Evolutionary conservation across 2,113 vertebrate genomes (phyloP), one percentile per base, ranked within the genome.

Genomic region (Piaya cayana): DNA sequence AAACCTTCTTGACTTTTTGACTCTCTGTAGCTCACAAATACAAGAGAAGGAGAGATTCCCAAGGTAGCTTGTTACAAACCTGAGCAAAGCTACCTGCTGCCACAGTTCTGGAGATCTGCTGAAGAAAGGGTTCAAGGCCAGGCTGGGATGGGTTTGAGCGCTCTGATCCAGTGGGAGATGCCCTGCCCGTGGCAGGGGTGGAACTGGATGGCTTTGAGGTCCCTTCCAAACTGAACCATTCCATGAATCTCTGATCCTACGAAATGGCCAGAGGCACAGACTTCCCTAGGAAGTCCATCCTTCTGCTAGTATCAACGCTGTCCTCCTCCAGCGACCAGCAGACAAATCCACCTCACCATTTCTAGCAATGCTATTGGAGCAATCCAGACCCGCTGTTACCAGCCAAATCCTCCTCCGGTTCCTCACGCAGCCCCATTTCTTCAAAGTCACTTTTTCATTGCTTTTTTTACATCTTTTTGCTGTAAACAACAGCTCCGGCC

Each of bases 61-160:
- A 58, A 10, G 0, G 1, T 7, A 55, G 55, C 23, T 72, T 2
- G 0, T 29, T 69, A 25, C 25, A 11, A 16, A 30, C 5, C 47
- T 26, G 22, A 81, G 21, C 15, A 86, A 86, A 88, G 29, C 30
- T 21, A 21, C 26, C 22, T 25, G 32, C 62, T 89, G 32, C 29
- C 17, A 47, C 22, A 32, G 9, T 70, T 37, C 43, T 34, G 14
- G 17, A 25, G 42, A 53, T 49, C 58, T 65, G 30, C 15, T 69
- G 36, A 34, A 16, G 55, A 80, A 49, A n/a, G 23, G 22, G 47
- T 49, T 49, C 47, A 22, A 49, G 21, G 21, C 47, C 21, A 49
- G 47, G 47, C 8, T 22, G 47, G 47, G 23, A 23, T 21, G 21
- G 47, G 47, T 21, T 23, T 22, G 21, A 49, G 47, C 47, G 23